Evolutionary conservation across 1,140 invertebrate genomes (phyloP).

Genomic region (Zophobas atratus): DNA sequence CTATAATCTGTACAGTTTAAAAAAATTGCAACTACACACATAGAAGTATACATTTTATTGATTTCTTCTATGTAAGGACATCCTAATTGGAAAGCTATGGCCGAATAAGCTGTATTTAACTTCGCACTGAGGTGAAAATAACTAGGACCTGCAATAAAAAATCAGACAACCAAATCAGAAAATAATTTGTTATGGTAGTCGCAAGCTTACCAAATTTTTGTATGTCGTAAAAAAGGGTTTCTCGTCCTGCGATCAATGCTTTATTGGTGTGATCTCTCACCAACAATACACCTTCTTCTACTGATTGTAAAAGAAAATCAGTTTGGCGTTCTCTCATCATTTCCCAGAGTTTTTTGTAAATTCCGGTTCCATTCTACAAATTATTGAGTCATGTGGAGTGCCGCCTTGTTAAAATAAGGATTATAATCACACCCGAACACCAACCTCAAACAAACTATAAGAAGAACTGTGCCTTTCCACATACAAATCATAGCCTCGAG

Average conservation of each 20-base stretch:
- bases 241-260: slow-evolving; percentile 77
- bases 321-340: slow-evolving; percentile 74
- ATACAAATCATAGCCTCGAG: slow-evolving; percentile 74
- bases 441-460: slow-evolving; percentile 75
- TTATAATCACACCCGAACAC: background rate
- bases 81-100: slow-evolving; percentile 80
- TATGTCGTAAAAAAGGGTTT: slow-evolving; percentile 81
- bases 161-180: slow-evolving; percentile 30
- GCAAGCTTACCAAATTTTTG: slow-evolving; percentile 74
- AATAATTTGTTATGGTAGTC: background rate
- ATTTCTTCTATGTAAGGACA: slow-evolving; percentile 80
- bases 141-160: slow-evolving; percentile 71
- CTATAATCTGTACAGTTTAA: slow-evolving; percentile 66
- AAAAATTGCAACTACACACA: slow-evolving; percentile 4
- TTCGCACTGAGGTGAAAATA: slow-evolving; percentile 83
- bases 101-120: slow-evolving; percentile 80
- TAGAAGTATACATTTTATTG: slow-evolving; percentile 75
- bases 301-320: slow-evolving; percentile 73
- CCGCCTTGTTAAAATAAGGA: background rate
- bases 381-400: too few relatives aligned
- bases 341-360: slow-evolving; percentile 76
- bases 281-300: slow-evolving; percentile 76
- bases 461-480: slow-evolving; percentile 80
- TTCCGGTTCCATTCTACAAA: slow-evolving; percentile 79
- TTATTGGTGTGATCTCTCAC: slow-evolving; percentile 72